Conservation (phyloP, 2,888 invertebrate species). For the Philonicus albiceps region DNA sequence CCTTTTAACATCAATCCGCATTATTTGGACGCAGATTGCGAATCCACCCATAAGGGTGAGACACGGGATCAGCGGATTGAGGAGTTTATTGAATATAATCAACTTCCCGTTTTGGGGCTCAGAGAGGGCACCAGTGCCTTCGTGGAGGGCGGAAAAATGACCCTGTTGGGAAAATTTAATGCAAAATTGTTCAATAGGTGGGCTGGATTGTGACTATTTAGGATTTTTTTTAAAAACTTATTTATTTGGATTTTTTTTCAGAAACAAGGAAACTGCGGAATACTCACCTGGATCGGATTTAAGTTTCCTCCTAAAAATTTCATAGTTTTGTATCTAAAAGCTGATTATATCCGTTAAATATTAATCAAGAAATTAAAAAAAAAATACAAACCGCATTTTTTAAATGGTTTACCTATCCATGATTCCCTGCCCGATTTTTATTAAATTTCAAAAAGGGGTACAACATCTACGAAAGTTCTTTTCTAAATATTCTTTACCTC, state of each 20-base stretch:
- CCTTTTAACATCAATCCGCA: constrained; percentile 89
- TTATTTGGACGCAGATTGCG: constrained; percentile 72
- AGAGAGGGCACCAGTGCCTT: constrained; percentile 75
- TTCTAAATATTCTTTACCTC: no score
- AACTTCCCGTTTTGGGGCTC: constrained; percentile 72
- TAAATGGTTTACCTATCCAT: no score
- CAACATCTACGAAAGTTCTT: no score
- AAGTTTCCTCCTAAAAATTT: constrained; percentile 43
- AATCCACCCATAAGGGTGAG: constrained; percentile 76
- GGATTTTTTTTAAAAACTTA: no score
- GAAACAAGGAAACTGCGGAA: constrained; percentile 40
- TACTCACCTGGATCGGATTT: constrained; percentile 45
- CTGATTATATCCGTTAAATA: not conserved
- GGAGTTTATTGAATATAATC: constrained; percentile 72
- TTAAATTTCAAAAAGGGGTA: no score
- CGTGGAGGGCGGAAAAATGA: constrained; percentile 68
- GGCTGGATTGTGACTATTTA: constrained; percentile 54
- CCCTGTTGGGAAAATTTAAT: constrained; percentile 70
- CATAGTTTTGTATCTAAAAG: not conserved
- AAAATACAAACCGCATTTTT: not conserved
- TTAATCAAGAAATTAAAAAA: not conserved
- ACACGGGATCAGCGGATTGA: constrained; percentile 77
- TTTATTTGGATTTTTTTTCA: constrained; percentile 1
- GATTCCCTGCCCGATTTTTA: no score
- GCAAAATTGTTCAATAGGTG: constrained; percentile 74